Percentiles rank a stretch among this genome's conserved stretches.
phyloP scores from a whole-genome alignment of 2,888 invertebrate genomes.

The Heliconius erato region DNA sequence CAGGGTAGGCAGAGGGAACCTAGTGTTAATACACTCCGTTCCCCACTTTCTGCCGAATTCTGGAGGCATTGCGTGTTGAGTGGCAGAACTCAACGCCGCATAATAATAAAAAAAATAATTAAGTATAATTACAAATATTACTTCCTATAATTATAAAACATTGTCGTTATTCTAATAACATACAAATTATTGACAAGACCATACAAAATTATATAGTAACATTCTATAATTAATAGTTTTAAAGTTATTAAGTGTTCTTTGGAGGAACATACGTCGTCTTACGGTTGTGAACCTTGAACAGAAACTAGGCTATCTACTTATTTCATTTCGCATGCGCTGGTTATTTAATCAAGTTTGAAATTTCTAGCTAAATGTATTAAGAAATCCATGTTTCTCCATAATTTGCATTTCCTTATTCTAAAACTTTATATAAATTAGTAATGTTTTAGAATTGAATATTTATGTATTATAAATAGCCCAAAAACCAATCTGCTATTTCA shows the following conservation, averaged over 20 bases:
- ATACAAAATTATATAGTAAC: background rate
- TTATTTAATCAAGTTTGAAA: slow-evolving; percentile 41
- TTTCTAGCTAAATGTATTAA: slow-evolving; percentile 37
- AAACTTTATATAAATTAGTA: background rate
- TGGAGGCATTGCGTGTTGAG: too few species aligned
- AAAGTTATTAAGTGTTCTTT: slow-evolving; percentile 13
- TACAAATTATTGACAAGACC: background rate
- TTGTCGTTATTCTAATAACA: background rate
- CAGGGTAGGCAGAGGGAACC: too few species aligned
- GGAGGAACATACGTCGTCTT: slow-evolving; percentile 4
- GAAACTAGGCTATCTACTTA: slow-evolving; percentile 43
- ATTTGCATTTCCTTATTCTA: background rate
- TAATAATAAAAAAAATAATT: background rate
- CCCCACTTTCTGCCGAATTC: too few species aligned
- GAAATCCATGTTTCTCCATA: slow-evolving; percentile 29
- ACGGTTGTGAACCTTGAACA: slow-evolving; percentile 40
- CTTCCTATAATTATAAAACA: slow-evolving; percentile 7
- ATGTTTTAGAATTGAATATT: background rate
- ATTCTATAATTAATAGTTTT: slow-evolving; percentile 14
- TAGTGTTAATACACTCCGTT: too few species aligned
- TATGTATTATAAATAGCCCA: too few species aligned
- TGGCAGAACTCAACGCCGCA: too few species aligned
- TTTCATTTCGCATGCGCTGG: slow-evolving; percentile 38
- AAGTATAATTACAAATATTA: slow-evolving; percentile 5
- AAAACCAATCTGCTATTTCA: too few species aligned